Evolutionary conservation across 1,140 invertebrate species (phyloP).

Genomic region (Brachionus plicatilis): DNA sequence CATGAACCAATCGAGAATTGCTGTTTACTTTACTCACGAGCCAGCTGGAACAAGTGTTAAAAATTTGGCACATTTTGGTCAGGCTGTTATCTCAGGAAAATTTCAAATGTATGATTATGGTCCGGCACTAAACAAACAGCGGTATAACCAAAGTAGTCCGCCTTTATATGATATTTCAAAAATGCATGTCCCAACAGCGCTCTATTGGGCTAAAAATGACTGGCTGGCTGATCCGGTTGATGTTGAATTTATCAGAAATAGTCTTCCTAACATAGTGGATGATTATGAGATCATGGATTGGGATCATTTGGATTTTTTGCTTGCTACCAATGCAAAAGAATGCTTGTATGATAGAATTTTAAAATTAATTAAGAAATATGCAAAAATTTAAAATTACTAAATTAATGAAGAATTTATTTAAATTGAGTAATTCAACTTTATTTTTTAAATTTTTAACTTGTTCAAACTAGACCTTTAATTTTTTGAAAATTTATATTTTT

Average conservation of each 20-base stretch:
- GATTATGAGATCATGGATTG: slow-evolving; percentile 44
- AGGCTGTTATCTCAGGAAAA: slow-evolving; percentile 45
- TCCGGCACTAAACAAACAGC: slow-evolving; percentile 56
- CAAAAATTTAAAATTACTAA: not conserved
- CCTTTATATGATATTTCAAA: slow-evolving; percentile 64
- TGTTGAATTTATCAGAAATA: slow-evolving; percentile 58
- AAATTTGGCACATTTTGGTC: slow-evolving; percentile 64
- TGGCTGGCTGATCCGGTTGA: slow-evolving; percentile 64
- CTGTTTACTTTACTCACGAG: slow-evolving; percentile 69
- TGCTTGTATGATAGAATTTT: slow-evolving; percentile 42
- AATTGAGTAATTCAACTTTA: no score
- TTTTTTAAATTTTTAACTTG: no score
- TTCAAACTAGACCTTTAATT: no score
- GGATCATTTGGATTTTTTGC: slow-evolving; percentile 54
- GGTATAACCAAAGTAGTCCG: slow-evolving; percentile 61
- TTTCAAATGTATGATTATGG: slow-evolving; percentile 65
- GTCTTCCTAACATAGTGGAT: slow-evolving; percentile 44
- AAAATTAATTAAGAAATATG: slow-evolving; percentile 18
- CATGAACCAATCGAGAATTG: slow-evolving; percentile 45
- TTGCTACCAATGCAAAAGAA: slow-evolving; percentile 49
- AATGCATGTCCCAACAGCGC: slow-evolving; percentile 62
- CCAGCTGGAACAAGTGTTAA: slow-evolving; percentile 75
- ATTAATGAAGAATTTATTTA: not conserved
- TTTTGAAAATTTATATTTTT: no score
- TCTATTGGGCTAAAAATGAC: slow-evolving; percentile 68